Evolutionary conservation across 2,888 invertebrate species (phyloP), one percentile per base, ranked within the genome.

Genomic region (Emmelina monodactyla): DNA sequence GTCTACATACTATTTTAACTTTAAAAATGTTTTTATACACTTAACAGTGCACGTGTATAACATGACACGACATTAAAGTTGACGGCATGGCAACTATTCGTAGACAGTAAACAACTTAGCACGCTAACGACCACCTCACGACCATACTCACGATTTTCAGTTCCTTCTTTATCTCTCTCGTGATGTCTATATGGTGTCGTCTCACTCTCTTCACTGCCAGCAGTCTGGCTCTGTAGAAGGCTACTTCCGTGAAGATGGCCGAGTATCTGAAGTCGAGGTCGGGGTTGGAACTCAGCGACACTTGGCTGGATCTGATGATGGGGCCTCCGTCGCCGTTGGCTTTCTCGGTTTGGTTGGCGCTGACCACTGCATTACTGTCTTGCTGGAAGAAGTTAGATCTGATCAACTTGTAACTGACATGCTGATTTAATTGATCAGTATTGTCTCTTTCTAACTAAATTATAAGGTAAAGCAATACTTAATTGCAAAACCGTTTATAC

Each of bases 181-280:
- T 94, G 34, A 96, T 91, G 52, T 95, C 95, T 12, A 96, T 88
- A 37, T 89, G 88, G 58, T 90, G 91, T 58, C 93, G 89, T 43
- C 88, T 82, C 11, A 96, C 88, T 43, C 89, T 87, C 56, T 94
- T 94, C 34, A 96, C 87, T 6, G 96, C 91, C 40, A 94, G 89
- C 37, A 94, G 84, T 35, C 92, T 84, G 1, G 94, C 94, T 53
- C 90, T 89, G 70, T 94, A 96, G 42, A 93, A 84, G 6, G 94
- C 95, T 28, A 96, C 90, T 54, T 92, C 91, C 0, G 95, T 94
- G 67, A 91, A 95, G 51, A 94, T 91, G 46, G 91, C 91, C 0
- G 92, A 92, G 63, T 92, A 93, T 15, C 94, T 87, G 60, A 92
- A 92, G 69, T 95, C 95, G 3, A 91, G 85, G 62, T 94, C 94